phyloP scores from a whole-genome alignment of 2,797 vertebrate species.

The Bryconaethiops microstoma region DNA sequence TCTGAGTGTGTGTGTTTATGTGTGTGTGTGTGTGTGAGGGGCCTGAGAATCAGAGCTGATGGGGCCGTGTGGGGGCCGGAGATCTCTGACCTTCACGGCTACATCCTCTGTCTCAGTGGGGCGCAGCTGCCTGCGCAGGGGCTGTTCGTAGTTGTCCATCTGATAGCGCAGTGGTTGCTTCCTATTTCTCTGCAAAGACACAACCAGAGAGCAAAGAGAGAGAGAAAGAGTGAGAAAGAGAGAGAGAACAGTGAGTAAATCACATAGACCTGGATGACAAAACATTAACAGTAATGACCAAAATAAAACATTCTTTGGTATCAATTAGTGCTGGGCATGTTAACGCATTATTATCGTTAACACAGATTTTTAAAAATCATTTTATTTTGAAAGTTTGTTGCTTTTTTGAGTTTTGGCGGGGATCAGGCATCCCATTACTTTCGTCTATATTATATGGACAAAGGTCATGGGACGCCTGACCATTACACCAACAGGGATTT shows the following conservation, averaged over 20 bases:
- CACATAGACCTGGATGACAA: no score
- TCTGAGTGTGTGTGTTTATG: slow-evolving; percentile 12
- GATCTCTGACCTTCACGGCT: slow-evolving; percentile 88
- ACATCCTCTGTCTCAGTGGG: slow-evolving; percentile 86
- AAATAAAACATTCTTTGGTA: no score
- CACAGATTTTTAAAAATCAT: no score
- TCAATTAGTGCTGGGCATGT: no score
- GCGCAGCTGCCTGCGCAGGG: slow-evolving; percentile 78
- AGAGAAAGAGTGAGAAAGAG: background rate
- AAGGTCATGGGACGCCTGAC: no score
- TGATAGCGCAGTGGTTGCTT: slow-evolving; percentile 91
- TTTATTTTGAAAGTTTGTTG: no score
- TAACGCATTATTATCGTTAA: no score
- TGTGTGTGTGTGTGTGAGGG: slow-evolving; percentile 10
- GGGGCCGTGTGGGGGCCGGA: slow-evolving; percentile 23
- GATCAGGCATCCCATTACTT: no score
- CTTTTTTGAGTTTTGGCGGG: no score
- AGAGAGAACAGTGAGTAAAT: background rate
- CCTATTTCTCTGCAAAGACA: slow-evolving; percentile 86
- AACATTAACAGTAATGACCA: no score
- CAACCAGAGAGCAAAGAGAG: background rate
- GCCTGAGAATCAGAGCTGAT: slow-evolving; percentile 44
- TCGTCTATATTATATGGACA: no score
- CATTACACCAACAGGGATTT: no score
- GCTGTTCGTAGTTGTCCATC: slow-evolving; percentile 89